Evolutionary conservation across 2,113 vertebrate genomes (phyloP), one percentile per base, ranked within the genome.

Genomic region (Tenebrosternarchus preto): DNA sequence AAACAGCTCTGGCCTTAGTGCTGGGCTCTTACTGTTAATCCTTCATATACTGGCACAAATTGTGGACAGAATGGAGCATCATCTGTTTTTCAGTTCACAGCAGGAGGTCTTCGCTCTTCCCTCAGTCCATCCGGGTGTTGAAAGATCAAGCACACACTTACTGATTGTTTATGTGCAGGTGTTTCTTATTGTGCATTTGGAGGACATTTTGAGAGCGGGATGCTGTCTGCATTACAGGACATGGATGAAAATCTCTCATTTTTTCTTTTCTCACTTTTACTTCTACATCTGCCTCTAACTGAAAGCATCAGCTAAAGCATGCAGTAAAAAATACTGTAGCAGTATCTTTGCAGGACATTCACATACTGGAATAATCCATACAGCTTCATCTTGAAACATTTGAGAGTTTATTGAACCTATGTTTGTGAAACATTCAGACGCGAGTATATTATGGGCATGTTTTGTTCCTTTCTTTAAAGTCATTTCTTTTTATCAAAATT

Each of bases 31-130:
- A 25, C 33, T 55, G 77, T 43, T 63, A 72, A 77, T 80, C 68
- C 63, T 71, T 77, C 39, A 57, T 71, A 36, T 77, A 60, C 55
- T 84, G 82, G 78, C 78, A 77, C 24, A 24, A 12, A 80, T 29
- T 56, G 20, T 68, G 70, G 67, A 80, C 71, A 66, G 43, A 64
- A 81, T 73, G 73, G 29, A 63, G 61, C 64, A 76, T 33, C 73
- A 29, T 80, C n/a, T 69, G 60, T 84, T 80, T 84, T 63, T 61
- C 61, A 20, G 36, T 72, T 69, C 68, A 60, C 78, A 81, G 60
- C 60, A 39, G 68, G 78, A 53, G n/a, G 61, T 59, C 53, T 69
- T 22, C 22, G 22, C 60, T 56, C 68, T 66, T 73, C 57, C 74
- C 68, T 83, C 63, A 72, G 78, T 83, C 36, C 57, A 68, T n/a